Base-by-base conservation (phyloP, 2,797 vertebrate genomes). In the Notolabrus celidotus region DNA sequence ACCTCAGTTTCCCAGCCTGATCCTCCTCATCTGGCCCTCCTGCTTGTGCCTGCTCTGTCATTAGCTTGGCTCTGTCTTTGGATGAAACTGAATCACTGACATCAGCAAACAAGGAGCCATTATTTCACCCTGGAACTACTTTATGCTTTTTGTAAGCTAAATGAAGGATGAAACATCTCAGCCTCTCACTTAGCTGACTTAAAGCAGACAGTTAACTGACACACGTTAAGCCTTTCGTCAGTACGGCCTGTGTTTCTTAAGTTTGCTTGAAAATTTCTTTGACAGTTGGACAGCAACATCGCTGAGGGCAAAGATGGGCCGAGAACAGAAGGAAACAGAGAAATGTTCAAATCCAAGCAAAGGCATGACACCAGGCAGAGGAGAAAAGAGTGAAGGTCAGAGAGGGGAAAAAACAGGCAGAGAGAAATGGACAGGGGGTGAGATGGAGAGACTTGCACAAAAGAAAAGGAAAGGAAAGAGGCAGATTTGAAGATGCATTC, bases 231-330 rank as follows among this genome's bases (percentile, higher is more conserved):
- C 29, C 45, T 12, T 46, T 53, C 45, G 53, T 76, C 64, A 59
- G 67, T 58, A 55, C 17, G 17, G 33, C 29, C 46, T 67, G 41
- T 45, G 17, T 63, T 61, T 80, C 67, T 72, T 61, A 74, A 61
- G 64, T 82, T 74, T 67, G 52, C 55, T 68, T n/a, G 12, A 31
- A 73, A 51, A 71, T 71, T 34, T 1, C 20, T 74, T 76, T 84
- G 77, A 84, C 79, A 76, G 77, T 57, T 79, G 54, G 67, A 80
- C 38, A 45, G 47, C 31, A 71, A 56, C 54, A 49, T 27, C 23
- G 71, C 69, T 71, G n/a, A 46, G 55, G 62, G 67, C 65, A 78
- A 73, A 77, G 68, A 66, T 56, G 36, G 43, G 49, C 19, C 16
- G 15, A 66, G 64, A 62, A 47, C 27, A 55, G 53, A 63, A 12